Base-by-base conservation (phyloP, 2,888 invertebrate genomes). In the Dolomedes plantarius region DNA sequence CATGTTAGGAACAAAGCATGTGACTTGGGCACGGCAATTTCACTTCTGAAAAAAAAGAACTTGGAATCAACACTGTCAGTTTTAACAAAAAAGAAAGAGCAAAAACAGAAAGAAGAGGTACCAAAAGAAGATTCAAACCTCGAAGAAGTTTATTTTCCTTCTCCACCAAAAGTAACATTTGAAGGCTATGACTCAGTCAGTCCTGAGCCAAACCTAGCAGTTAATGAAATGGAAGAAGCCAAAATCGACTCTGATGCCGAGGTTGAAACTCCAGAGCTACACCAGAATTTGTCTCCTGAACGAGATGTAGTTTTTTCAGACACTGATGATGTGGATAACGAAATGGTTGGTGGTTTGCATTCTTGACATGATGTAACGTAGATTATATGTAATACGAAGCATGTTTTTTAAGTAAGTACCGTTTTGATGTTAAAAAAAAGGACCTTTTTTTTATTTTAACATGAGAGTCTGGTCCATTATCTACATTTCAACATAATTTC, bases 141-240 rank as follows among this genome's bases (percentile, higher is more conserved):
- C 1, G 83, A 83, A 72, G 83, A 83, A 28, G 77, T 76, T 28
- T 83, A 86, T 46, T 79, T 79, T 19, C 79, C 85, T 39, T 85
- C 83, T 67, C 85, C 79, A 23, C 78, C 78, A 11, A 56, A 50
- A 28, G 41, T 79, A 1, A 69, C 62, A 23, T 79, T 86, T 32
- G 85, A 86, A 74, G 85, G 72, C 7, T 77, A 75, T 41, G 76
- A 77, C n/a, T 69, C 72, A 23, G 72, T 72, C 3, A 28, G 56
- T 28, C 91, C 91, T 19, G 92, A 92, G 88, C 92, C 91, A 88
- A 91, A 91, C 56, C 11, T 32, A 23, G n/a, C n/a, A n/a, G n/a
- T 32, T 19, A n/a, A 23, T 19, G 72, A 74, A 80, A 27, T 27
- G 7, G 77, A 56, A 29, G 83, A 85, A 19, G 31, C 39, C 0